Percentiles rank a stretch among this genome's conserved stretches.
Conservation (phyloP, 2,888 invertebrate genomes). For the Leucophenga maculata region DNA sequence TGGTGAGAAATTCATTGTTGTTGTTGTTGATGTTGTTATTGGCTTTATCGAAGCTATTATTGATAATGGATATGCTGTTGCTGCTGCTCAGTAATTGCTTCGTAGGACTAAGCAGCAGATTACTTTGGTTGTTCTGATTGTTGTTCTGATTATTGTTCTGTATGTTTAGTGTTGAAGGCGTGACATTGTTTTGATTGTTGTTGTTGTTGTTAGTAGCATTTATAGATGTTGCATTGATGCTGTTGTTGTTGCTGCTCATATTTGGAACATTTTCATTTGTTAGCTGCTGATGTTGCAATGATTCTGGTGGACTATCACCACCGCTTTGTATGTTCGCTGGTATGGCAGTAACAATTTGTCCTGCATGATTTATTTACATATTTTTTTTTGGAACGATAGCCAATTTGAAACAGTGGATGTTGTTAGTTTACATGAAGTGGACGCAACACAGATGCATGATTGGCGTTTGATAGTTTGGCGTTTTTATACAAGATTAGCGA, state of each 20-base stretch:
- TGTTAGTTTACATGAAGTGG: conserved; percentile 41
- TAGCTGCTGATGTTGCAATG: conserved; percentile 53
- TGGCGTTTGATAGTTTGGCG: conserved; percentile 13
- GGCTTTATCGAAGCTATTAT: conserved; percentile 64
- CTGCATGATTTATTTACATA: conserved; percentile 42
- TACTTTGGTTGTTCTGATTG: conserved; percentile 48
- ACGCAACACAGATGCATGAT: conserved; percentile 40
- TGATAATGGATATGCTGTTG: conserved; percentile 65
- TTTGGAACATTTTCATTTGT: background rate
- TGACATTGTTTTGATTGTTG: conserved; percentile 35
- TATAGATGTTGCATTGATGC: conserved; percentile 37
- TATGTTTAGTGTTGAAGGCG: conserved; percentile 33
- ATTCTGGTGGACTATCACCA: conserved; percentile 69
- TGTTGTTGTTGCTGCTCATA: conserved; percentile 41
- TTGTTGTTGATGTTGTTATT: conserved; percentile 46
- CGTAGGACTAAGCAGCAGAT: conserved; percentile 61
- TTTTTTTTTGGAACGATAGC: conserved; percentile 27
- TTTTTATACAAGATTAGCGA: conserved; percentile 42
- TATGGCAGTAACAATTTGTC: conserved; percentile 72
- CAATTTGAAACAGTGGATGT: conserved; percentile 30
- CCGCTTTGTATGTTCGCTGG: conserved; percentile 70
- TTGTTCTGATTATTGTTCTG: conserved; percentile 41
- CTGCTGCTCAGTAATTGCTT: conserved; percentile 61
- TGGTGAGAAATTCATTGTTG: conserved; percentile 67
- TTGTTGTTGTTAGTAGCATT: conserved; percentile 53